Conservation (phyloP, 2,888 invertebrate species). For the Caenorhabditis zanzibari region DNA sequence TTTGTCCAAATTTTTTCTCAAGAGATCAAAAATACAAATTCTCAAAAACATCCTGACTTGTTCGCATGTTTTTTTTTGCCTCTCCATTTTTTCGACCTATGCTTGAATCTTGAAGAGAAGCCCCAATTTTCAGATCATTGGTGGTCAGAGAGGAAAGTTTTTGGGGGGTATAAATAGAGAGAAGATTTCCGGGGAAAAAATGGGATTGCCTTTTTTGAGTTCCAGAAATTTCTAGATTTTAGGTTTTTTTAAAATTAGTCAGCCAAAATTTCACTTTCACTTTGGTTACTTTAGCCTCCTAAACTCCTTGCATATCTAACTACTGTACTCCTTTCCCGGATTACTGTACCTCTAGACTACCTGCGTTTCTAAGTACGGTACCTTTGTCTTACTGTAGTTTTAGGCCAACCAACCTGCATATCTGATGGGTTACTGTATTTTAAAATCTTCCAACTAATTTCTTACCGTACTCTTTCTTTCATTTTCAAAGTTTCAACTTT, state of each 20-base stretch:
- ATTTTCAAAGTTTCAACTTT: too few relatives aligned
- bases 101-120: not conserved
- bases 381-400: too few relatives aligned
- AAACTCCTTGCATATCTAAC: conserved; percentile 1
- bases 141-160: conserved; percentile 3
- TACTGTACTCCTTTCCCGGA: not conserved
- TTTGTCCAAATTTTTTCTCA: not conserved
- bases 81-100: conserved; percentile 6
- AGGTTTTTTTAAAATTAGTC: too few relatives aligned
- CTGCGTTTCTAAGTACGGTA: too few relatives aligned
- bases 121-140: conserved; percentile 1
- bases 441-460: too few relatives aligned
- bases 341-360: not conserved
- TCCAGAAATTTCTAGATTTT: too few relatives aligned
- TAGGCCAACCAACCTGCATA: too few relatives aligned
- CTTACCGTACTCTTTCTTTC: too few relatives aligned
- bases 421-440: too few relatives aligned
- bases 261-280: too few relatives aligned
- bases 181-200: not conserved
- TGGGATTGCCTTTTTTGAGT: too few relatives aligned
- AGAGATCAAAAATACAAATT: not conserved
- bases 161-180: not conserved
- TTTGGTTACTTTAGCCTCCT: too few relatives aligned
- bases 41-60: not conserved
- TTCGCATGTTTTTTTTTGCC: not conserved